phyloP scores from a whole-genome alignment of 2,888 invertebrate genomes.

The Drosophila lutescens region DNA sequence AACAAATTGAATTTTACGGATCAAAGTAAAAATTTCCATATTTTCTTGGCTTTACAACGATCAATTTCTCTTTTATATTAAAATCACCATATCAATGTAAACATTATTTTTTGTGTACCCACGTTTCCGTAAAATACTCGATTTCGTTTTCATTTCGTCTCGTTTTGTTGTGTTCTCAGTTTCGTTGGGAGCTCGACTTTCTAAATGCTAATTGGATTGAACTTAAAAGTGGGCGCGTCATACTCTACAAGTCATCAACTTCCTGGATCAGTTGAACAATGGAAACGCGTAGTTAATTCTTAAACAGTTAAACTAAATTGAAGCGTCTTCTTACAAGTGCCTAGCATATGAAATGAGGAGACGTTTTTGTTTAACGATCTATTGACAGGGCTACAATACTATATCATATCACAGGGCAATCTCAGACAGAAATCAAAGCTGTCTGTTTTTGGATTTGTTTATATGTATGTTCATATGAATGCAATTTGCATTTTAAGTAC shows the following conservation, averaged over 20 bases:
- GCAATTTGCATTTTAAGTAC: constrained; percentile 28
- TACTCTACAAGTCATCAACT: constrained; percentile 7
- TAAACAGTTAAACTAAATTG: constrained; percentile 24
- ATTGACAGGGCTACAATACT: constrained; percentile 1
- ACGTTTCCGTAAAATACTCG: constrained; percentile 4
- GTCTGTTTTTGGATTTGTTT: constrained; percentile 6
- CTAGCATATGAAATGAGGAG: constrained; percentile 24
- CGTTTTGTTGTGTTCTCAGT: constrained; percentile 25
- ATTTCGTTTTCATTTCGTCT: constrained; percentile 10
- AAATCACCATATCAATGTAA: background rate
- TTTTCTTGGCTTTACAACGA: no score
- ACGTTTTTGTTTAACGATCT: background rate
- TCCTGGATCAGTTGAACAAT: constrained; percentile 33
- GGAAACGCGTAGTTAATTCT: constrained; percentile 27
- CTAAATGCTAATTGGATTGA: constrained; percentile 37
- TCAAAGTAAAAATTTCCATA: background rate
- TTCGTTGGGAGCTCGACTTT: constrained; percentile 34
- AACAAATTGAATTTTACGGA: background rate
- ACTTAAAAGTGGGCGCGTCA: constrained; percentile 36
- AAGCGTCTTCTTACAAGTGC: constrained; percentile 3
- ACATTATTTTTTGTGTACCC: constrained; percentile 1
- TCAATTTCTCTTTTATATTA: no score
- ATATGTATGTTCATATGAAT: background rate
- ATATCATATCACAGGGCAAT: constrained; percentile 1
- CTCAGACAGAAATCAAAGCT: constrained; percentile 8